A percentile compares a stretch with the other conserved stretches of the same genome.
Conservation (phyloP, 1,140 invertebrate species). For the Sminthurides bifidus region DNA sequence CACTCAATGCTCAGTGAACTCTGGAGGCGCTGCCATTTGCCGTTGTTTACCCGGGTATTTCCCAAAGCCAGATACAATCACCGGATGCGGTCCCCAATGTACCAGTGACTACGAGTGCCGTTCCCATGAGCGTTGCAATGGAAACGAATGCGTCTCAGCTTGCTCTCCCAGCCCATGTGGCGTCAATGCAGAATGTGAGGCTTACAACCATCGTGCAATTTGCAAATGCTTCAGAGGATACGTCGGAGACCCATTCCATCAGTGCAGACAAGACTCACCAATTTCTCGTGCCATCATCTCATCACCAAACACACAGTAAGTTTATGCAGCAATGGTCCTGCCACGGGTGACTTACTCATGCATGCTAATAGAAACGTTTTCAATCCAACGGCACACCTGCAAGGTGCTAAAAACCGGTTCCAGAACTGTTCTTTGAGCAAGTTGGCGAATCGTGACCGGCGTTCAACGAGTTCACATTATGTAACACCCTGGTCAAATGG, state of each 20-base stretch:
- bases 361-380: background rate
- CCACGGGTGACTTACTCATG: background rate
- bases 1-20: constrained; percentile 45
- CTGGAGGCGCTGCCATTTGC: constrained; percentile 31
- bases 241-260: constrained; percentile 61
- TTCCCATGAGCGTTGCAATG: constrained; percentile 33
- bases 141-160: constrained; percentile 33
- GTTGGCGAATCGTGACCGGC: too few relatives aligned
- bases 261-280: constrained; percentile 37
- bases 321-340: background rate
- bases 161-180: constrained; percentile 50
- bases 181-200: constrained; percentile 61
- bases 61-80: constrained; percentile 37
- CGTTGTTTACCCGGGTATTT: constrained; percentile 34
- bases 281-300: constrained; percentile 29
- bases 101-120: constrained; percentile 34
- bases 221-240: constrained; percentile 70
- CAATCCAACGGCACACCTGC: background rate
- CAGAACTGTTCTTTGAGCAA: too few relatives aligned
- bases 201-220: constrained; percentile 57
- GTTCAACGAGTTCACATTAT: too few relatives aligned
- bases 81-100: constrained; percentile 37
- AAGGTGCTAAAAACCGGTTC: background rate
- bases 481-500: too few relatives aligned
- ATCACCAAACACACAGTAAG: constrained; percentile 22